These are phyloP conservation scores for Sympetrum striolatum DNA, from an alignment of 2,888 invertebrate genomes.

Conservation along the genomic window DNA sequence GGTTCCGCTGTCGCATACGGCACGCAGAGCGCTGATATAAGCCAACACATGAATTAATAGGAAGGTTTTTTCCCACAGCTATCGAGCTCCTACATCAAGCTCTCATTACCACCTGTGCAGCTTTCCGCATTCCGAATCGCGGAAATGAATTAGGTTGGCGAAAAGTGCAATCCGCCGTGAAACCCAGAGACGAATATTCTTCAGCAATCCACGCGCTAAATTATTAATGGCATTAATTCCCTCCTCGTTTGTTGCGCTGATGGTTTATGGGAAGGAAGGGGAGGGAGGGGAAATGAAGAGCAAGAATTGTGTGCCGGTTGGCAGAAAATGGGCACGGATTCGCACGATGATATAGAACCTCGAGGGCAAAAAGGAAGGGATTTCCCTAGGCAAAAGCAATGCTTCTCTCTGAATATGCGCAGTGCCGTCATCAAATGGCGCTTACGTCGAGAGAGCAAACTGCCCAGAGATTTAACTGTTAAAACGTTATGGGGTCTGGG, in stretches of 20 bases:
- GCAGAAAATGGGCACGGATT: neutral
- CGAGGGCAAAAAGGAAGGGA: neutral
- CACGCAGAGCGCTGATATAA: too few species aligned
- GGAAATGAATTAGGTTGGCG: neutral
- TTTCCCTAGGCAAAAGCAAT: neutral
- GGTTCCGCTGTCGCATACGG: too few species aligned
- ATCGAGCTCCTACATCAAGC: too few species aligned
- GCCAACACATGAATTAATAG: too few species aligned
- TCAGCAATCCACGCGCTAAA: neutral
- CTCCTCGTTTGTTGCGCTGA: neutral
- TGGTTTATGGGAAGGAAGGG: neutral
- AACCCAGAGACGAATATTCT: neutral
- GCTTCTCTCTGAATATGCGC: neutral
- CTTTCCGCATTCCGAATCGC: neutral
- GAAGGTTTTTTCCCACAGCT: too few species aligned
- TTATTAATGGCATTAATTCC: neutral
- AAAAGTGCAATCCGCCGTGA: neutral
- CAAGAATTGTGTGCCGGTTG: neutral
- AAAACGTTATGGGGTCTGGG: too few species aligned
- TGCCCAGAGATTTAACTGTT: neutral
- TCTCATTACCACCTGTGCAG: too few species aligned
- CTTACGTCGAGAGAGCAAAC: neutral
- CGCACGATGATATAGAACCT: neutral
- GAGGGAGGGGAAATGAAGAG: neutral
- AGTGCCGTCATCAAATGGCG: neutral